Evolutionary conservation across 2,797 vertebrate genomes (phyloP).

Genomic region (Lates japonicus): DNA sequence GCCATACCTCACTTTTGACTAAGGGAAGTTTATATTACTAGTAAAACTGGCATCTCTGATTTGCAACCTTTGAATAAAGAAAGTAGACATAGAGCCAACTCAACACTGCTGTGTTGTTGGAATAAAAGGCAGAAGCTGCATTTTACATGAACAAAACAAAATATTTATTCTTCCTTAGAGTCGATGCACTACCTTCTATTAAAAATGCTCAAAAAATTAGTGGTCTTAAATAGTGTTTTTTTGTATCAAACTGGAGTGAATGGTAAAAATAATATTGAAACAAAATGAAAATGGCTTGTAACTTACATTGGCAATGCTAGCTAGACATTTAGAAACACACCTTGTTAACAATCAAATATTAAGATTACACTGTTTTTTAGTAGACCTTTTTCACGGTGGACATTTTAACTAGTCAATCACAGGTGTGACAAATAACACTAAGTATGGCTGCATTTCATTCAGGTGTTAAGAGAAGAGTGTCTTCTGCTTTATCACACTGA

Average conservation of each 20-base stretch:
- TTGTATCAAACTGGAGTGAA: not conserved
- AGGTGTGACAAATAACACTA: not conserved
- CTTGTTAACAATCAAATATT: not conserved
- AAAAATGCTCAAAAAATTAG: not conserved
- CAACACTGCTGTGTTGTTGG: not conserved
- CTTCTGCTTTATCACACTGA: constrained; percentile 6
- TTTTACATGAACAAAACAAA: not conserved
- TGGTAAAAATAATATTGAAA: not conserved
- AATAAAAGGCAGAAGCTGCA: not conserved
- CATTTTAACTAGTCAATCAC: not conserved
- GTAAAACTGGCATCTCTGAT: not conserved
- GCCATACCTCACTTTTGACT: not conserved
- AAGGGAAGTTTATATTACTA: not conserved
- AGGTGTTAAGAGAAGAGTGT: not conserved
- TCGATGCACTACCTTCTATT: not conserved
- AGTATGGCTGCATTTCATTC: not conserved
- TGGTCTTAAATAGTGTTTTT: not conserved
- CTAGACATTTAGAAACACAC: not conserved
- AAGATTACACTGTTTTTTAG: not conserved
- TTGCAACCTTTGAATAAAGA: not conserved
- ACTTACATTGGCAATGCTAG: not conserved
- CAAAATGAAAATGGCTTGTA: not conserved
- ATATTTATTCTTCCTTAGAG: not conserved
- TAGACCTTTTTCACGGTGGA: not conserved
- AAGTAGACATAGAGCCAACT: not conserved